phyloP scores from a whole-genome alignment of 2,797 vertebrate species.

The Coendou prehensilis region DNA sequence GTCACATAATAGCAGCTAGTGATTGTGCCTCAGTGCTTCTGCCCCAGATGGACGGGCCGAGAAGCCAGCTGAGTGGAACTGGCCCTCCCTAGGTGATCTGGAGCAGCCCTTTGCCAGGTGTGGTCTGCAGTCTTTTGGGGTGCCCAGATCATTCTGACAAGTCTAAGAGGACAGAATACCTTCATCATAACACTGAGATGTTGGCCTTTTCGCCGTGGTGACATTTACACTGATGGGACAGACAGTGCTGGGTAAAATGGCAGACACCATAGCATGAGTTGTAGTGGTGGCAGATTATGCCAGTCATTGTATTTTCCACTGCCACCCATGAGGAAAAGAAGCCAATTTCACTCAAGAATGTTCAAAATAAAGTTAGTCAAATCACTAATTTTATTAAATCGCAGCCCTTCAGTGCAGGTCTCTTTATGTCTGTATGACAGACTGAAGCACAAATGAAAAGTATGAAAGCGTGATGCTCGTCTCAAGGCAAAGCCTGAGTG shows the following conservation, averaged over 20 bases:
- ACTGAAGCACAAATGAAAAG: background rate
- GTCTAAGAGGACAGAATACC: background rate
- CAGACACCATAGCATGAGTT: background rate
- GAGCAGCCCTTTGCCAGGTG: background rate
- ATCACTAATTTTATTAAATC: background rate
- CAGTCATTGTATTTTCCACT: background rate
- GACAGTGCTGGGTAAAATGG: background rate
- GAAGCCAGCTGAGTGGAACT: background rate
- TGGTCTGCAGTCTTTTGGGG: background rate
- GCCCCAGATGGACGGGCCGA: background rate
- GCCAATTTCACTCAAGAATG: background rate
- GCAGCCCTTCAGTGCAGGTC: background rate
- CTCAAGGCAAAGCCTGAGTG: background rate
- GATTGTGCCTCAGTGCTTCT: background rate
- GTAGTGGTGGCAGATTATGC: background rate
- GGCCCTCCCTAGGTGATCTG: background rate
- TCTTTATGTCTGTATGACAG: background rate
- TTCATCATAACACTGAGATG: background rate
- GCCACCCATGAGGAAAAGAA: background rate
- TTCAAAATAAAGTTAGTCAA: background rate
- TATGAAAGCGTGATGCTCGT: background rate
- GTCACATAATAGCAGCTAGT: background rate
- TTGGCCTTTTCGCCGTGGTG: background rate
- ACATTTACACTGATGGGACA: too few species aligned
- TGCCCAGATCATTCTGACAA: background rate